Conservation (phyloP, 2,113 vertebrate species). For the Nibea albiflora region DNA sequence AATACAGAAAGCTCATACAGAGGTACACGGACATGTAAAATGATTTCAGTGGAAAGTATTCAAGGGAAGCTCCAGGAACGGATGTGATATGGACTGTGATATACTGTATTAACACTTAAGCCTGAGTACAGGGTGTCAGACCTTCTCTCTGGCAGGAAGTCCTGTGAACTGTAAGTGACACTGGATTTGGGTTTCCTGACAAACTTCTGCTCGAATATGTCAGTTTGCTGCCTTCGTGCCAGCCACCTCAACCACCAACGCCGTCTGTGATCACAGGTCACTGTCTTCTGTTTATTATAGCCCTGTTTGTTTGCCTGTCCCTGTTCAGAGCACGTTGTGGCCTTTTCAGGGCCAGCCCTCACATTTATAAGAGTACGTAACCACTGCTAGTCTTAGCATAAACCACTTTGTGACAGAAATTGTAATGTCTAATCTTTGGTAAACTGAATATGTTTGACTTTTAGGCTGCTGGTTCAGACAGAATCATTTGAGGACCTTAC, state of each 20-base stretch:
- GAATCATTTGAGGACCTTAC: not conserved
- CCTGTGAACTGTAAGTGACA: not conserved
- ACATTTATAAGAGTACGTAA: not conserved
- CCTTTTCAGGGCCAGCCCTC: slow-evolving; percentile 34
- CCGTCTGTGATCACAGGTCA: not conserved
- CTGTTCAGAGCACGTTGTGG: not conserved
- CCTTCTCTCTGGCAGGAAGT: slow-evolving; percentile 32
- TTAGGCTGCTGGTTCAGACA: not conserved
- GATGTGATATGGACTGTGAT: not conserved
- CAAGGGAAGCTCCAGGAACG: not conserved
- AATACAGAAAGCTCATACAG: not conserved
- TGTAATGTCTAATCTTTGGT: not conserved
- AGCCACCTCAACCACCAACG: not conserved
- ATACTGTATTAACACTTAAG: not conserved
- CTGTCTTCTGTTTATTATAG: not conserved
- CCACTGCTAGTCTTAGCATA: not conserved
- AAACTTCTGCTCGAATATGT: slow-evolving; percentile 11
- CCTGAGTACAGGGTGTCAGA: not conserved
- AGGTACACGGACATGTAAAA: not conserved
- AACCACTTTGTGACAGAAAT: not conserved
- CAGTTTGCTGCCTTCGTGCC: slow-evolving; percentile 1
- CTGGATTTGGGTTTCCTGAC: slow-evolving; percentile 27
- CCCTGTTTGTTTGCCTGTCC: slow-evolving; percentile 27
- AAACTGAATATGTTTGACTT: not conserved
- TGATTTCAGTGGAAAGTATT: not conserved